These are phyloP conservation scores for Colossoma macropomum DNA, from an alignment of 2,113 vertebrate genomes.

Conservation along the genomic window DNA sequence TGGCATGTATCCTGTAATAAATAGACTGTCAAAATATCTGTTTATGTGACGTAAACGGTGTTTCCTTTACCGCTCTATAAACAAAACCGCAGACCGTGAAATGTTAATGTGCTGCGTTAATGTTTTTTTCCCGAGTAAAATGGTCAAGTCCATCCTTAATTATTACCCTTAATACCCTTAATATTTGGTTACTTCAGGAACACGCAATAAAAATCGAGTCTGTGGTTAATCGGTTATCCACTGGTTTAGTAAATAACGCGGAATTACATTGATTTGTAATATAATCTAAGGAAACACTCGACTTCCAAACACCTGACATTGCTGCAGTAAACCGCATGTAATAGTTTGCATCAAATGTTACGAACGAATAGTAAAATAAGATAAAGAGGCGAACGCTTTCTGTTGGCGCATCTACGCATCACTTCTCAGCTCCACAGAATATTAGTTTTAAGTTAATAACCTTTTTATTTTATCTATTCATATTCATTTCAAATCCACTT, in stretches of 20 bases:
- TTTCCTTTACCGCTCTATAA: conserved; percentile 25
- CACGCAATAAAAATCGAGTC: neutral
- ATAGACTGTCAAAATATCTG: conserved; percentile 72
- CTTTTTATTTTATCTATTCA: neutral
- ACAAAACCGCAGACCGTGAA: neutral
- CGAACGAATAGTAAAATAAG: neutral
- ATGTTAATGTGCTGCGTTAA: neutral
- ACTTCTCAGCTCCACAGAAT: too few relatives aligned
- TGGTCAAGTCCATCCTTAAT: neutral
- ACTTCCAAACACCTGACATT: neutral
- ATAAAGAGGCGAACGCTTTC: neutral
- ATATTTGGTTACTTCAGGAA: neutral
- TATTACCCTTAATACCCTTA: neutral
- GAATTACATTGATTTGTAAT: neutral
- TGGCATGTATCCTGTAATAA: conserved; percentile 99
- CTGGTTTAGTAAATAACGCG: neutral
- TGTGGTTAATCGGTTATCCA: neutral
- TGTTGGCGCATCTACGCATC: neutral
- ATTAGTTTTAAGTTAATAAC: too few relatives aligned
- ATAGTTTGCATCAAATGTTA: neutral
- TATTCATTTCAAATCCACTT: neutral
- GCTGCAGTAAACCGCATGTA: neutral
- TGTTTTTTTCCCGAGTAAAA: neutral
- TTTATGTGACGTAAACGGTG: conserved; percentile 40
- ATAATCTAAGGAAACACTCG: neutral